Conservation (phyloP, 1,140 invertebrate genomes). For the Atta texana region DNA sequence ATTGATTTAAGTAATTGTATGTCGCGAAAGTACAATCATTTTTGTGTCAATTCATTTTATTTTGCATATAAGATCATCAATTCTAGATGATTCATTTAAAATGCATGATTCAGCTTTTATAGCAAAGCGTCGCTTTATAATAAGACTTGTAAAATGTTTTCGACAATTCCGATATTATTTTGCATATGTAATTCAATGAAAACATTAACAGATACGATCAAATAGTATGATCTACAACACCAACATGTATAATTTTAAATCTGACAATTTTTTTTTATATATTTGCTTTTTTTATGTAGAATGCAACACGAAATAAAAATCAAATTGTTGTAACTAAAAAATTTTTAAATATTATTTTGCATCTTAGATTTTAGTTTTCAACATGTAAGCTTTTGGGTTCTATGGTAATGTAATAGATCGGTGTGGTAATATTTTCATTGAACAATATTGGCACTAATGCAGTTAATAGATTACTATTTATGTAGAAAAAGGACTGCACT, state of each 20-base stretch:
- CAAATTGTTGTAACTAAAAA: constrained; percentile 4
- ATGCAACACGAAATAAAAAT: not conserved
- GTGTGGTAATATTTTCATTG: constrained; percentile 49
- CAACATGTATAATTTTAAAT: constrained; percentile 21
- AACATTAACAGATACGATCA: constrained; percentile 42
- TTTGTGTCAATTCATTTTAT: not conserved
- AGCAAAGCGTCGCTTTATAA: not conserved
- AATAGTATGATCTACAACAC: not conserved
- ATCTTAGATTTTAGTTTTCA: constrained; percentile 21
- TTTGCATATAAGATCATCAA: not conserved
- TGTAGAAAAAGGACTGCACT: constrained; percentile 22
- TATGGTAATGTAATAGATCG: constrained; percentile 16
- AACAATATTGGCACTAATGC: constrained; percentile 8
- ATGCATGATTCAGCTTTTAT: constrained; percentile 10
- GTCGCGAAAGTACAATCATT: not conserved
- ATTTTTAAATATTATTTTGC: not conserved
- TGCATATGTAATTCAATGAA: constrained; percentile 41
- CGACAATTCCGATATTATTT: constrained; percentile 16
- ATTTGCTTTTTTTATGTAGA: constrained; percentile 17
- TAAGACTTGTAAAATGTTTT: not conserved
- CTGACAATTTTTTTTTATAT: constrained; percentile 13
- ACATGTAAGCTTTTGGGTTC: constrained; percentile 20
- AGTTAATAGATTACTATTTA: constrained; percentile 58
- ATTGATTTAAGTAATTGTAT: not conserved
- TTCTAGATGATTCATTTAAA: not conserved